phyloP scores from a whole-genome alignment of 1,140 invertebrate species.

The Tigriopus japonicus region DNA sequence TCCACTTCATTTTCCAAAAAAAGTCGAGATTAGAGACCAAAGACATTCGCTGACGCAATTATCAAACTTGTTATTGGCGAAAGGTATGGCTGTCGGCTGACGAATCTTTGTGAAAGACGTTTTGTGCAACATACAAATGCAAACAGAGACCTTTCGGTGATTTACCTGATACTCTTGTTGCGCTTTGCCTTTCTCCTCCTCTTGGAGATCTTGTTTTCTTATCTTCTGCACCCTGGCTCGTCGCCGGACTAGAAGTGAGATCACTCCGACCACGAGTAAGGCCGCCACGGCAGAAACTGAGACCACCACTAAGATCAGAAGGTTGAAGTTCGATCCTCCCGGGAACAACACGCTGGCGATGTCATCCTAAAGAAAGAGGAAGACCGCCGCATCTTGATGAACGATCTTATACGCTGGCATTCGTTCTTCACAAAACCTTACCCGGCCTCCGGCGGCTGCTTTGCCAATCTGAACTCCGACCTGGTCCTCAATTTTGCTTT shows the following conservation, averaged over 20 bases:
- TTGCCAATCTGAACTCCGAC: conserved; percentile 1
- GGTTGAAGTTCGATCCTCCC: neutral
- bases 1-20: too few species aligned
- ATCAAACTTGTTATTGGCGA: too few species aligned
- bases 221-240: conserved; percentile 31
- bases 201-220: neutral
- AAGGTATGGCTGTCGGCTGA: too few species aligned
- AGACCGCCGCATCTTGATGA: neutral
- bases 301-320: conserved; percentile 30
- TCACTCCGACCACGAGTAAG: conserved; percentile 41
- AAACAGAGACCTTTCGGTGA: too few species aligned
- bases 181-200: neutral
- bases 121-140: too few species aligned
- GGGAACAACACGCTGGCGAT: neutral
- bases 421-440: neutral
- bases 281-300: conserved; percentile 46
- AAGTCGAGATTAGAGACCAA: too few species aligned
- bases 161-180: conserved; percentile 66
- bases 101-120: too few species aligned
- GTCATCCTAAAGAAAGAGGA: neutral
- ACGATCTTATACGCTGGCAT: neutral
- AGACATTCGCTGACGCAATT: too few species aligned
- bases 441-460: neutral
- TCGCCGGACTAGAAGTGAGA: conserved; percentile 49
- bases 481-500: neutral